These are phyloP conservation scores for Sinhomidia bicolor DNA, from an alignment of 2,888 invertebrate genomes.

Conservation along the genomic window DNA sequence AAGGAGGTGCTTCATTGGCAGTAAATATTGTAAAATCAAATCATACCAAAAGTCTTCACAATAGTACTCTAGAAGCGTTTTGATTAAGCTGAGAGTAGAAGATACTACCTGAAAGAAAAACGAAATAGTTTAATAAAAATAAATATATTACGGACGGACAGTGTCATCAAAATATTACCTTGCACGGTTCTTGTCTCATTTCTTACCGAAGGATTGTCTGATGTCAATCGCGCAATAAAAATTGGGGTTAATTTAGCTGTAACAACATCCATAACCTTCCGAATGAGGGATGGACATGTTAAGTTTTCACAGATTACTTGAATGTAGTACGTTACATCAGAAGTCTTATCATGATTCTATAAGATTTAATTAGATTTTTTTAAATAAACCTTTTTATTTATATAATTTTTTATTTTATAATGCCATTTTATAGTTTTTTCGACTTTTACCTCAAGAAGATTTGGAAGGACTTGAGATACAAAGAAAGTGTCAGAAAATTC, in stretches of 20 bases:
- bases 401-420: no score
- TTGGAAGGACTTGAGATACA: constrained; percentile 53
- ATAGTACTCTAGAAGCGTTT: constrained; percentile 76
- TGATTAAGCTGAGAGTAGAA: constrained; percentile 76
- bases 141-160: not conserved
- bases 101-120: constrained; percentile 61
- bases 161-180: no score
- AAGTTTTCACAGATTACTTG: constrained; percentile 78
- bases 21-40: constrained; percentile 75
- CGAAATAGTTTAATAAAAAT: not conserved
- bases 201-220: constrained; percentile 37
- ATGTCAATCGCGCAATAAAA: constrained; percentile 66
- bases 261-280: constrained; percentile 75
- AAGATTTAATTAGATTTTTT: not conserved
- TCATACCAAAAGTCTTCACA: constrained; percentile 79
- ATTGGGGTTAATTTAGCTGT: constrained; percentile 67
- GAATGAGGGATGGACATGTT: constrained; percentile 75
- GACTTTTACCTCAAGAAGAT: constrained; percentile 59
- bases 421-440: no score
- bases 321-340: constrained; percentile 76
- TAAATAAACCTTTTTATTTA: not conserved
- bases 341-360: constrained; percentile 71
- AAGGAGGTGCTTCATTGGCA: constrained; percentile 78
- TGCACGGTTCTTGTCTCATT: no score
- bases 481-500: constrained; percentile 68